Conservation (phyloP, 2,113 vertebrate species). For the Leucopsar rothschildi region DNA sequence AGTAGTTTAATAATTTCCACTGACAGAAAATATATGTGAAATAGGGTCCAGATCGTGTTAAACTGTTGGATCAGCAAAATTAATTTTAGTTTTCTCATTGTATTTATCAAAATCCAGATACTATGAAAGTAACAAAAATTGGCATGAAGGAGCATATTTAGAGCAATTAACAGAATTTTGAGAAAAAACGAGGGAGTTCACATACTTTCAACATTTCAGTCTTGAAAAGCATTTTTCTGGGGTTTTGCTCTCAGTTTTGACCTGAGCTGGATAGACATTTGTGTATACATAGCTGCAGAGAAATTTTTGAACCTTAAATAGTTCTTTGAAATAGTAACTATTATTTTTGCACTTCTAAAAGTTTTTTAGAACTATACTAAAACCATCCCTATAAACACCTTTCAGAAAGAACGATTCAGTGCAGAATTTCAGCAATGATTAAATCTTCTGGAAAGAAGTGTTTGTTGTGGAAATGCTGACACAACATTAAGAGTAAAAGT, state of each 20-base stretch:
- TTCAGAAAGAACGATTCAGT: neutral
- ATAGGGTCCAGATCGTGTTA: neutral
- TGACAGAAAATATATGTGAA: neutral
- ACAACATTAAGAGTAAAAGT: neutral
- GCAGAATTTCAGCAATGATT: neutral
- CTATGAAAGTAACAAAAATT: neutral
- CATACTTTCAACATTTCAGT: neutral
- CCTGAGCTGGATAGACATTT: neutral
- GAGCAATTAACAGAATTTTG: neutral
- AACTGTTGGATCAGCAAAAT: neutral
- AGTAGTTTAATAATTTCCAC: neutral
- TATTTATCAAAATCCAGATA: neutral
- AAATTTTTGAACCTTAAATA: neutral
- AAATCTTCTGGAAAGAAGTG: neutral
- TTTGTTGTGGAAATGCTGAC: constrained; percentile 14
- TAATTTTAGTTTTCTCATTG: neutral
- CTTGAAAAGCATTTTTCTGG: neutral
- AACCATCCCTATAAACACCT: neutral
- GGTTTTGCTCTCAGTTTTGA: neutral
- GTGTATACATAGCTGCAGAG: neutral
- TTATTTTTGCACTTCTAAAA: neutral
- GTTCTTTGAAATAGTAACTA: neutral
- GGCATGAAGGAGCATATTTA: neutral
- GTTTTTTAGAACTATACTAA: neutral
- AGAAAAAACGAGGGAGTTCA: neutral